These are phyloP conservation scores for Crambe crambe DNA, from an alignment of 37 sponge, comb jelly and placozoan genomes.

Conservation along the genomic window DNA sequence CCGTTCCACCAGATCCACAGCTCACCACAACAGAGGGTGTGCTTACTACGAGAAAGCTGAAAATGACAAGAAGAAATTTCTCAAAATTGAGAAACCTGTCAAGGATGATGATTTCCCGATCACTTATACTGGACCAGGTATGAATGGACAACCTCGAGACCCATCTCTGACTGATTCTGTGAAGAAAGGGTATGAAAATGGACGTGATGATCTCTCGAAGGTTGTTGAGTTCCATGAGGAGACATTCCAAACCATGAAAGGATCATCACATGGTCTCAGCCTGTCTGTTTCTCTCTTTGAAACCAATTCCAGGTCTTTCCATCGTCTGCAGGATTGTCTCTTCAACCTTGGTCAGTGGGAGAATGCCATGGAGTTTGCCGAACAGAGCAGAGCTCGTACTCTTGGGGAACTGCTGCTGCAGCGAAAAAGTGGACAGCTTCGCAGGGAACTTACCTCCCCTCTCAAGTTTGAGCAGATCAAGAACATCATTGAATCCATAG, in stretches of 20 bases:
- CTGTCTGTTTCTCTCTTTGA: slow-evolving; percentile 75
- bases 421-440: slow-evolving; percentile 24
- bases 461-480: slow-evolving; percentile 38
- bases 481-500: slow-evolving; percentile 13
- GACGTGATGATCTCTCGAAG: slow-evolving; percentile 26
- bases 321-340: slow-evolving; percentile 59
- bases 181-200: slow-evolving; percentile 21
- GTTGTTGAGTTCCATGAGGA: slow-evolving; percentile 49
- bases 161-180: slow-evolving; percentile 2
- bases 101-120: not conserved
- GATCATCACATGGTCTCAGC: slow-evolving; percentile 50
- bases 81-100: not conserved
- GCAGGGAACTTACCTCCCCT: slow-evolving; percentile 29
- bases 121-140: slow-evolving; percentile 21
- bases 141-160: not conserved
- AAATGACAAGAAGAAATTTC: slow-evolving; percentile 4
- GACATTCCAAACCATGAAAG: slow-evolving; percentile 57
- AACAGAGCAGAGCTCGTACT: slow-evolving; percentile 63
- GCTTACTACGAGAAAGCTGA: slow-evolving; percentile 57
- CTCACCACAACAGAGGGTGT: slow-evolving; percentile 79
- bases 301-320: slow-evolving; percentile 64
- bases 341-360: slow-evolving; percentile 42
- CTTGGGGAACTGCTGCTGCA: slow-evolving; percentile 73
- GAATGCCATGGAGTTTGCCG: slow-evolving; percentile 62
- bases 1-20: slow-evolving; percentile 39